phyloP scores from a whole-genome alignment of 2,888 invertebrate species.

The Orthosia gothica region DNA sequence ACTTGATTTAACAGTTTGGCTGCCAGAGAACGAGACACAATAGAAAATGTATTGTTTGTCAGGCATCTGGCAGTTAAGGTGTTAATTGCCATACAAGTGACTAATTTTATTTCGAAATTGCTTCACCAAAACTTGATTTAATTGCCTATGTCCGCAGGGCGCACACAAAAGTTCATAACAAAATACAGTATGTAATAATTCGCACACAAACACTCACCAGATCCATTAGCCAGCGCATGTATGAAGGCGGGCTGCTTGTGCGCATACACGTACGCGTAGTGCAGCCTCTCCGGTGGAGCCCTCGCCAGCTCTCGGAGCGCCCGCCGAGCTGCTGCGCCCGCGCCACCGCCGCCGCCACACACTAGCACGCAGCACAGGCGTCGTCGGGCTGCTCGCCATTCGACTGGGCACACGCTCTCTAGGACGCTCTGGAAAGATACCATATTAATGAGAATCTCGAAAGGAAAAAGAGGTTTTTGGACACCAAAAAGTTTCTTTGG shows the following conservation, averaged over 20 bases:
- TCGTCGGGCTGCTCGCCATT: constrained; percentile 94
- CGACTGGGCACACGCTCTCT: constrained; percentile 97
- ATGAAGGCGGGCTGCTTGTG: constrained; percentile 96
- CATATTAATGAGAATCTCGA: not conserved
- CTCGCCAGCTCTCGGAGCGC: constrained; percentile 94
- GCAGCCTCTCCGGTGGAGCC: constrained; percentile 93
- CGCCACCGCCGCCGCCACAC: constrained; percentile 92
- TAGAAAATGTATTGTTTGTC: too few relatives aligned
- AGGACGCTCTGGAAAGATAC: constrained; percentile 91
- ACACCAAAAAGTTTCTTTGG: too few relatives aligned
- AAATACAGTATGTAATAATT: too few relatives aligned
- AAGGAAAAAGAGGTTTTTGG: too few relatives aligned
- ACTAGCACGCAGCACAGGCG: constrained; percentile 95
- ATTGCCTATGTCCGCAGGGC: too few relatives aligned
- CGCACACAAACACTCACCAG: constrained; percentile 80
- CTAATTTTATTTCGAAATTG: too few relatives aligned
- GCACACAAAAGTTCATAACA: too few relatives aligned
- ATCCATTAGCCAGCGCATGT: constrained; percentile 92
- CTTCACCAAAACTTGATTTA: too few relatives aligned
- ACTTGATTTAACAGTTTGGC: too few relatives aligned
- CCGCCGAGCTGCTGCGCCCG: constrained; percentile 93
- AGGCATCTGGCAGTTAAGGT: too few relatives aligned
- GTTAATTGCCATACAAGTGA: too few relatives aligned
- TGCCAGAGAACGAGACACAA: too few relatives aligned
- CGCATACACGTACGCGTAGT: constrained; percentile 97